These are phyloP conservation scores for Tetragnatha versicolor DNA, from an alignment of 1,140 invertebrate species.

Conservation along the genomic window DNA sequence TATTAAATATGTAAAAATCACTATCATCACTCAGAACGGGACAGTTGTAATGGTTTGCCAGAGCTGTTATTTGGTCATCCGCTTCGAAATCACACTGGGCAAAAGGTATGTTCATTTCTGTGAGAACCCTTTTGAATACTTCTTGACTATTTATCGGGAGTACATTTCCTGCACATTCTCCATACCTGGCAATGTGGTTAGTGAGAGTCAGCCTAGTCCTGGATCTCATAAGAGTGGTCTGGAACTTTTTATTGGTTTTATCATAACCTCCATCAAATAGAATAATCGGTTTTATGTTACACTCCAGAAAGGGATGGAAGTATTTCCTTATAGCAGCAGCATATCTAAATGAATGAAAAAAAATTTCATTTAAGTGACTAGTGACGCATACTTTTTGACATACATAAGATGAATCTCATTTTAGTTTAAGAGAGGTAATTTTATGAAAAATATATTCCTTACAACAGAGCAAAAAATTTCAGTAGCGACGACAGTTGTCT, in stretches of 20 bases:
- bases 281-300: conserved; percentile 78
- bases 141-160: conserved; percentile 70
- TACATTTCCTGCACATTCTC: conserved; percentile 49
- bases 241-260: conserved; percentile 77
- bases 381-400: no score
- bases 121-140: conserved; percentile 75
- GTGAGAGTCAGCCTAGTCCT: conserved; percentile 70
- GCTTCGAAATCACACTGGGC: conserved; percentile 84
- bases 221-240: conserved; percentile 72
- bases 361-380: no score
- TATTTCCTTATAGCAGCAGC: conserved; percentile 72
- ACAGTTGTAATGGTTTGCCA: conserved; percentile 78
- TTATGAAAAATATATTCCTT: no score
- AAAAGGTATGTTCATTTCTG: conserved; percentile 71
- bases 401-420: no score
- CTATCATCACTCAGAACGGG: conserved; percentile 89
- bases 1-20: conserved; percentile 88
- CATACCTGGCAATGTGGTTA: conserved; percentile 55
- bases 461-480: no score
- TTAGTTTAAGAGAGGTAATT: background rate
- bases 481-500: no score
- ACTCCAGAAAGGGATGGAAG: conserved; percentile 75
- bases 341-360: conserved; percentile 59
- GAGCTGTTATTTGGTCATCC: conserved; percentile 80
- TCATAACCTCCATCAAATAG: conserved; percentile 81